phyloP scores from a whole-genome alignment of 2,113 vertebrate species.

The Nothoprocta pentlandii region DNA sequence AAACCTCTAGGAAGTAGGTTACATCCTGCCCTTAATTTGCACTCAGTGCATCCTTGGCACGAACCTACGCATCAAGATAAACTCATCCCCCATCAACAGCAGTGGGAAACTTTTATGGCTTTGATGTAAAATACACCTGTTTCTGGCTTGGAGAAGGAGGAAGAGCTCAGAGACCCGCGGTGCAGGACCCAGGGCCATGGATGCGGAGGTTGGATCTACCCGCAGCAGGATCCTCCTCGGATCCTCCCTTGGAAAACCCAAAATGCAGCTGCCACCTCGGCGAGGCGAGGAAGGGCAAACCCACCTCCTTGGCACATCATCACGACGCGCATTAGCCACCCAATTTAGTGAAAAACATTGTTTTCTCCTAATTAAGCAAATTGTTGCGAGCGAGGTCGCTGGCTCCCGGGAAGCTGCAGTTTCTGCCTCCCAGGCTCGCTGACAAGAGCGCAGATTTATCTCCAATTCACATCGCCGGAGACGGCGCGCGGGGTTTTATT shows the following conservation, averaged over 20 bases:
- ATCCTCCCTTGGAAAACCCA: neutral
- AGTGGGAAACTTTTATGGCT: conserved; percentile 12
- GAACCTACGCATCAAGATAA: neutral
- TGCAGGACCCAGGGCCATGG: too few species aligned
- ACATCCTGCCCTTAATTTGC: neutral
- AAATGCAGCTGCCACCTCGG: neutral
- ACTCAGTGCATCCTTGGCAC: neutral
- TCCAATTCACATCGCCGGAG: neutral
- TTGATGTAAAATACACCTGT: neutral
- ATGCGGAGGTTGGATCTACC: too few species aligned
- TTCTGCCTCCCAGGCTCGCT: conserved; percentile 17
- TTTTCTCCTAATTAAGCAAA: conserved; percentile 53
- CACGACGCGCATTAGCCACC: neutral
- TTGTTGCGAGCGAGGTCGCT: neutral
- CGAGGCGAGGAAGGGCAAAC: neutral
- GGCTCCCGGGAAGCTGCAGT: neutral
- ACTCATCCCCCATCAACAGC: neutral
- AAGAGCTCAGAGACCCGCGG: neutral
- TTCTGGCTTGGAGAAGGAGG: neutral
- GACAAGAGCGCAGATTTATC: conserved; percentile 33
- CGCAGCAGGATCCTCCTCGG: neutral
- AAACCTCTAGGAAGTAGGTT: neutral
- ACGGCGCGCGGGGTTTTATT: neutral
- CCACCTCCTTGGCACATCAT: neutral
- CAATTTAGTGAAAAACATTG: conserved; percentile 21